Evolutionary conservation across 2,888 invertebrate species (phyloP), one percentile per base, ranked within the genome.

Genomic region (Peribatodes rhomboidaria): DNA sequence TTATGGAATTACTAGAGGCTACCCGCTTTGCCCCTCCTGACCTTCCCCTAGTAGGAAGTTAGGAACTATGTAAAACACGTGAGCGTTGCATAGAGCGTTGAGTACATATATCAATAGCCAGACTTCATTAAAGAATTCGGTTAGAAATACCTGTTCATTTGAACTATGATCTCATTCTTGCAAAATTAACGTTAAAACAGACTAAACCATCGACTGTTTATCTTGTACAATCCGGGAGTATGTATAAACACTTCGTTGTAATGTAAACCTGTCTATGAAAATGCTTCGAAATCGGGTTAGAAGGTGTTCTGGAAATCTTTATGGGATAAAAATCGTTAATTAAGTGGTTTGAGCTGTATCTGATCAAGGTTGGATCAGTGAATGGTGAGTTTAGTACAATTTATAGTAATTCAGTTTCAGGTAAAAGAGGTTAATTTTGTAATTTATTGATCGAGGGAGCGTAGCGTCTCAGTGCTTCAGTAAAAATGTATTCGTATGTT

Each of bases 211-310:
- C 37, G 13, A 41, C 62, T 68, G 63, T 63, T 63, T 64, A 58
- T 53, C 27, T 42, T 53, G 41, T 67, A 52, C 49, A 69, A 58
- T 68, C 63, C 67, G 66, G 70, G 65, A 68, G 61, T 68, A 65
- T 59, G 67, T 67, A 82, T 78, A 82, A 79, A 82, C 74, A 75
- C 35, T 68, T 55, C 46, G 58, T 65, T 59, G 63, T 70, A 37
- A 76, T 72, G 71, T 83, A 80, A 81, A 82, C 83, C 67, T 67
- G 75, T 78, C 73, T 77, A 67, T 37, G 64, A 35, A 60, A 80
- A 76, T 69, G 47, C 56, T 22, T 18, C 18, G 18, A n/a, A 64
- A 55, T 35, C 78, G 71, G 86, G 85, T 79, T 79, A 81, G 69
- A 42, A 72, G 67, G 74, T 70, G 70, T 59, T 79, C 81, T 81